Percentiles rank a stretch among this genome's conserved stretches.
Conservation (phyloP, 1,140 invertebrate genomes). For the Muscidifurax raptorellus region DNA sequence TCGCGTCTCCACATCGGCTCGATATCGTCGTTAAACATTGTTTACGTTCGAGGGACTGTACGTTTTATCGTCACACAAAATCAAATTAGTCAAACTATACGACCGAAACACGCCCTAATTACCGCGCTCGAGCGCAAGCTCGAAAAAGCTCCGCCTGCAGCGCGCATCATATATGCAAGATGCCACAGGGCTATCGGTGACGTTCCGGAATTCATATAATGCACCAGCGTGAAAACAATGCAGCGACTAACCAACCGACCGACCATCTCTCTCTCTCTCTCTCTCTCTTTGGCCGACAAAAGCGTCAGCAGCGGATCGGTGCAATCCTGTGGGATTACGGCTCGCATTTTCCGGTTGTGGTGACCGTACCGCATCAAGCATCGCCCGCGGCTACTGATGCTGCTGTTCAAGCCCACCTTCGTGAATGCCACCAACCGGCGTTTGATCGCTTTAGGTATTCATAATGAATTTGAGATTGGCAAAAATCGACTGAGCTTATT, state of each 20-base stretch:
- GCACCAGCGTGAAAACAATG: constrained; percentile 10
- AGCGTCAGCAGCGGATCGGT: neutral
- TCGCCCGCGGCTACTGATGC: neutral
- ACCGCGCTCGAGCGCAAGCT: neutral
- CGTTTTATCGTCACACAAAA: too few species aligned
- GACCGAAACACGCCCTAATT: too few species aligned
- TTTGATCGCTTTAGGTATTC: constrained; percentile 8
- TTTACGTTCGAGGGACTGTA: too few species aligned
- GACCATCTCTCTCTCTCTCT: neutral
- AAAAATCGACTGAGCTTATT: neutral
- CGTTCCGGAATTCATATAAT: neutral
- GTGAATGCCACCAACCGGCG: neutral
- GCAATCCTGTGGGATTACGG: constrained; percentile 22
- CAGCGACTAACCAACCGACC: neutral
- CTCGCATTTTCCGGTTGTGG: neutral
- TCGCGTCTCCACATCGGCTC: neutral
- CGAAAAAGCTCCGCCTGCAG: neutral
- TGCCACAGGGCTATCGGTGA: neutral
- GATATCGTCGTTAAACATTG: too few species aligned
- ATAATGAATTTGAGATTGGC: neutral
- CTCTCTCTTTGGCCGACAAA: neutral
- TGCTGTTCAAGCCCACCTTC: neutral
- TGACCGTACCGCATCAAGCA: neutral
- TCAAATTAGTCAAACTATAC: too few species aligned
- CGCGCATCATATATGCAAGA: neutral